Percentiles rank a stretch among this genome's conserved stretches.
Evolutionary conservation across 2,113 vertebrate genomes (phyloP).

Genomic region (Trinectes maculatus): DNA sequence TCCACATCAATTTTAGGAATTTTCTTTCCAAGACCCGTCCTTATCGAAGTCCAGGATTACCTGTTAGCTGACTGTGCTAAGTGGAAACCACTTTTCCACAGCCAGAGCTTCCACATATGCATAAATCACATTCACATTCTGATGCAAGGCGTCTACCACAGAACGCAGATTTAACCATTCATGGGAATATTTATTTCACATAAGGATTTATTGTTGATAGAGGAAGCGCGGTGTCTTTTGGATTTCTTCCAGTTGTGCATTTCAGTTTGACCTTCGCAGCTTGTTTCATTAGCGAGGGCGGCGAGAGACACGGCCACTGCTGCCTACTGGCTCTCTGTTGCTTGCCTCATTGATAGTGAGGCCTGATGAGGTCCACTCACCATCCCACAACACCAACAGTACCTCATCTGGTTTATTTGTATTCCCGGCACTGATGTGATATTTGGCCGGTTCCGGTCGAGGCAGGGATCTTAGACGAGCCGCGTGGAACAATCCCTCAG

Average conservation of each 20-base stretch:
- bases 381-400: constrained; percentile 51
- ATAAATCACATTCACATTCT: neutral
- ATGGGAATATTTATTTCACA: constrained; percentile 2
- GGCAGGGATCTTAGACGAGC: constrained; percentile 62
- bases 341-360: constrained; percentile 60
- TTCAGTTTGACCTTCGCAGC: constrained; percentile 51
- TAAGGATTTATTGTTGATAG: neutral
- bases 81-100: neutral
- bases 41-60: neutral
- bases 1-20: constrained; percentile 18
- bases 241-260: constrained; percentile 43
- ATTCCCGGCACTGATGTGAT: constrained; percentile 72
- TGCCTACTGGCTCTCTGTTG: constrained; percentile 43
- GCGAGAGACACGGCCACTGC: constrained; percentile 37
- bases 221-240: constrained; percentile 1
- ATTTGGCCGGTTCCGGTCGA: constrained; percentile 73
- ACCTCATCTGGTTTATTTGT: constrained; percentile 71
- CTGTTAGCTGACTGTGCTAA: constrained; percentile 14
- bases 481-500: constrained; percentile 62
- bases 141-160: neutral
- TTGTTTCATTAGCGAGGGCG: constrained; percentile 47
- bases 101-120: constrained; percentile 3
- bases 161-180: constrained; percentile 7
- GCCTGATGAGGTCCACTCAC: constrained; percentile 54
- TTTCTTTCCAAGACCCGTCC: neutral